These are phyloP conservation scores for Parochlus steinenii DNA, from an alignment of 2,888 invertebrate species.

Conservation along the genomic window DNA sequence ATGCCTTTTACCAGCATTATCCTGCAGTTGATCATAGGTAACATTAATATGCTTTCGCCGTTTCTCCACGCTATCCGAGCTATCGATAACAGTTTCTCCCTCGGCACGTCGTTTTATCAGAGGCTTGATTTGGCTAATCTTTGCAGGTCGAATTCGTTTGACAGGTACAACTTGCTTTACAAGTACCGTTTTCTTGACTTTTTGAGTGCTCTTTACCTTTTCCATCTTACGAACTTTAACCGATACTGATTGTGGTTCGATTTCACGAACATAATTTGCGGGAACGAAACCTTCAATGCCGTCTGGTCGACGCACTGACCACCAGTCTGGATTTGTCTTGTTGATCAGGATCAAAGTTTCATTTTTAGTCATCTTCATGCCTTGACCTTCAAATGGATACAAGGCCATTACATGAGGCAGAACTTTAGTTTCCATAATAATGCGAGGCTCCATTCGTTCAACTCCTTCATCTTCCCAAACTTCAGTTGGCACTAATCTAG, in stretches of 20 bases:
- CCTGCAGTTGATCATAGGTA: slow-evolving; percentile 64
- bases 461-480: slow-evolving; percentile 85
- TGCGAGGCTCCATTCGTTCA: slow-evolving; percentile 67
- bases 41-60: slow-evolving; percentile 62
- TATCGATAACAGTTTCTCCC: slow-evolving; percentile 34
- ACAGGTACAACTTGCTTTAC: slow-evolving; percentile 75
- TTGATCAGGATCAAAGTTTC: slow-evolving; percentile 85
- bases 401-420: slow-evolving; percentile 76
- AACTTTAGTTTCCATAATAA: slow-evolving; percentile 71
- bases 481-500: slow-evolving; percentile 72
- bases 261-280: slow-evolving; percentile 86
- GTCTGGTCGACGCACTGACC: slow-evolving; percentile 89
- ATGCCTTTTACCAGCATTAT: slow-evolving; percentile 63
- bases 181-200: slow-evolving; percentile 79
- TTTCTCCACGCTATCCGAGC: slow-evolving; percentile 57
- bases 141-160: slow-evolving; percentile 38
- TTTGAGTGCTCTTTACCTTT: slow-evolving; percentile 64
- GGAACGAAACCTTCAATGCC: slow-evolving; percentile 94
- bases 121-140: slow-evolving; percentile 25
- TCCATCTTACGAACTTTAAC: slow-evolving; percentile 74
- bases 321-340: slow-evolving; percentile 96
- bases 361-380: slow-evolving; percentile 80
- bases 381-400: slow-evolving; percentile 85
- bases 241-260: slow-evolving; percentile 69
- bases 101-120: slow-evolving; percentile 26